Evolutionary conservation across 2,797 vertebrate species (phyloP), one percentile per base, ranked within the genome.

Genomic region (Prionace glauca): DNA sequence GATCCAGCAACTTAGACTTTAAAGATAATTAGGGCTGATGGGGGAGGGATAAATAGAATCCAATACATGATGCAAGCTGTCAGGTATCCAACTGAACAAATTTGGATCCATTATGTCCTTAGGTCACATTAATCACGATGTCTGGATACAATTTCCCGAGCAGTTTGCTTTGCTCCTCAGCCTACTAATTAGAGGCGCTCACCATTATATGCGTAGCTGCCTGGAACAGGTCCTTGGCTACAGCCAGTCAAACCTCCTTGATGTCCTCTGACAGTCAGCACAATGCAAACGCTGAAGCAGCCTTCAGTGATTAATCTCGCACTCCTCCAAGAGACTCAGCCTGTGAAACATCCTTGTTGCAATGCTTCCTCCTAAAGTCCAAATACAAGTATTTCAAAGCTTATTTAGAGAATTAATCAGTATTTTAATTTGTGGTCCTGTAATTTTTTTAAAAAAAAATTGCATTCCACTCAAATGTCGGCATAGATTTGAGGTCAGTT

Each of bases 361-460:
- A 90, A 90, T 62, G 56, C 56, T 90, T 90, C 29, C 87, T 60
- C 56, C 56, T 90, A 60, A 90, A 90, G 87, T 90, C 22, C 87
- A 90, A 84, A 90, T 62, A 8, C 87, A n/a, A 32, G 87, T 62
- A 60, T 26, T 32, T 90, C 14, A 90, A 90, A 90, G 50, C 56
- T 90, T 32, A 26, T 60, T 62, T 62, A 18, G 36, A 45, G 36
- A 84, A 3, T 60, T 90, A 90, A 90, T 90, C 26, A 32, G 12
- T 56, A 90, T 14, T 60, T 60, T 90, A 12, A 62, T 32, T 60
- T 32, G 18, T n/a, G 60, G 11, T 32, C 26, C 41, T 10, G 9
- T 32, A 32, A 26, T 18, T 90, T 60, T 62, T 16, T 16, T 22
- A 1, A 1, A 29, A 1, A 29, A 65, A 32, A 56, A 7, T 29